Conservation (phyloP, 2,797 vertebrate species). For the Catharus ustulatus region DNA sequence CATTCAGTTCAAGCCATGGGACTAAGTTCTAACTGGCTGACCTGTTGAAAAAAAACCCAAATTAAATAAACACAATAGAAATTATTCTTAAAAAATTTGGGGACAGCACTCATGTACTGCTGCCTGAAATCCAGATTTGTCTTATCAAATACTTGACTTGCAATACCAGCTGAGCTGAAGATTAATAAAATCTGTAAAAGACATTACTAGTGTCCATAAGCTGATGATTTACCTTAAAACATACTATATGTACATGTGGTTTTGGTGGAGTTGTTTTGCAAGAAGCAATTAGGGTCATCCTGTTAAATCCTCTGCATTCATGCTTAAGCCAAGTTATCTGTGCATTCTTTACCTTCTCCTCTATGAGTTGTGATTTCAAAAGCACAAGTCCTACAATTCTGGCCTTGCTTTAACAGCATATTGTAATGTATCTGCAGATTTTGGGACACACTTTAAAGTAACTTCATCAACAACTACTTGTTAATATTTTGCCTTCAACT, state of each 20-base stretch:
- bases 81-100: neutral
- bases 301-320: neutral
- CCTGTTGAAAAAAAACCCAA: neutral
- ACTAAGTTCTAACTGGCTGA: neutral
- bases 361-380: neutral
- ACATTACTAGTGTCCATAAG: neutral
- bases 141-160: neutral
- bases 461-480: neutral
- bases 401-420: neutral
- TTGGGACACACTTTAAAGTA: neutral
- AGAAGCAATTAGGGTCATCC: neutral
- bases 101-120: neutral
- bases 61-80: neutral
- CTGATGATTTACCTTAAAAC: neutral
- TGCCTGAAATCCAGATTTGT: neutral
- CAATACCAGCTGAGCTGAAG: neutral
- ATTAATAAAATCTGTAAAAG: neutral
- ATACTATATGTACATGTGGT: fast-evolving
- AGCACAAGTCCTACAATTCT: neutral
- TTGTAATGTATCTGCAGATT: neutral
- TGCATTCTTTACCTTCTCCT: neutral
- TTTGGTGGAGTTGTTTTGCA: neutral
- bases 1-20: neutral
- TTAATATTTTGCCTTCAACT: neutral
- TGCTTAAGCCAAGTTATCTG: neutral